These are phyloP conservation scores for Alosa alosa DNA, from an alignment of 2,113 vertebrate species.

Conservation along the genomic window DNA sequence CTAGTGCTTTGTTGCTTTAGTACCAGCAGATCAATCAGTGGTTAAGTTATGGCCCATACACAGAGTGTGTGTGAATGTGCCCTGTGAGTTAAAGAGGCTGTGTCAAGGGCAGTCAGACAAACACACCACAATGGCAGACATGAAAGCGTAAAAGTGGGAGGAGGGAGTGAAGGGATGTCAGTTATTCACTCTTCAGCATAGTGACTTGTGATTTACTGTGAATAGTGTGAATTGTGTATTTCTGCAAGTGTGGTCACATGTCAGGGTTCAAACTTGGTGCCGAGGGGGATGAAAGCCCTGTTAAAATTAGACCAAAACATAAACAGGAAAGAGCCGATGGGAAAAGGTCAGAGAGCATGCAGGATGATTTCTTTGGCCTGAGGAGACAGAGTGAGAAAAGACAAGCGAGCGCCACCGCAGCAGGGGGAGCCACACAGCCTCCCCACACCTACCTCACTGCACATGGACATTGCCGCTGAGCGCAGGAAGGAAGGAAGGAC, in stretches of 20 bases:
- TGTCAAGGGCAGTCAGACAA: not conserved
- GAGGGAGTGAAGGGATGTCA: not conserved
- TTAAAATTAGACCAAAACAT: not conserved
- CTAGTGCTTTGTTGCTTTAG: not conserved
- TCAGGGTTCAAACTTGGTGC: not conserved
- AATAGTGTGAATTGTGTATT: not conserved
- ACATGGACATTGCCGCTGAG: constrained; percentile 54
- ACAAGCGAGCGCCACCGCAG: not conserved
- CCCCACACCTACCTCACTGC: constrained; percentile 56
- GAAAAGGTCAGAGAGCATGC: not conserved
- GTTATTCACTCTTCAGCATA: too few relatives aligned
- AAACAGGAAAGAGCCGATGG: not conserved
- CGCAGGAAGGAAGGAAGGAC: not conserved
- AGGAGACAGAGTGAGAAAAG: not conserved
- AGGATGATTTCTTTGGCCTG: not conserved
- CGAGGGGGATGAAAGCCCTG: not conserved
- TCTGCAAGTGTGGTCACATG: not conserved
- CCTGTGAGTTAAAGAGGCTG: not conserved
- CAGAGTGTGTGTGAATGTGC: not conserved
- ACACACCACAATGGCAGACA: not conserved
- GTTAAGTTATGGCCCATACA: not conserved
- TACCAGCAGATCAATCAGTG: not conserved
- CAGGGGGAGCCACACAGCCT: not conserved
- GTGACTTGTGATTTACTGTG: too few relatives aligned
- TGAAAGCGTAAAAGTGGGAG: not conserved